Evolutionary conservation across 2,113 vertebrate species (phyloP).

Genomic region (Spheniscus mendiculus): DNA sequence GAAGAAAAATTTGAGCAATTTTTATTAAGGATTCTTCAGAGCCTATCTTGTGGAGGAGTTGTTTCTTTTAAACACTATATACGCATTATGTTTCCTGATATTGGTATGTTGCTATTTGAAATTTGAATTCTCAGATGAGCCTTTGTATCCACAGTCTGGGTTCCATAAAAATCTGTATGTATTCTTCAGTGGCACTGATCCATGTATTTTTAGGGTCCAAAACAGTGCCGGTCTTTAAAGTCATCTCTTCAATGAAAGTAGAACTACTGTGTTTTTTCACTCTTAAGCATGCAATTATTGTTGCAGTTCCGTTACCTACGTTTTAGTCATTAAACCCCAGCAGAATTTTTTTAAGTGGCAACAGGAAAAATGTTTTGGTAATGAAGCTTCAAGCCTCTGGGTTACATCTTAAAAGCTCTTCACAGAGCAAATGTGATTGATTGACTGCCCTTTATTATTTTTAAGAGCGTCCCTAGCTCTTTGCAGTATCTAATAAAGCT

Average conservation of each 20-base stretch:
- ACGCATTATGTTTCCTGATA: not conserved
- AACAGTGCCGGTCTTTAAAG: not conserved
- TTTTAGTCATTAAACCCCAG: not conserved
- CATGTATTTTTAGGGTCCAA: not conserved
- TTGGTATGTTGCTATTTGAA: not conserved
- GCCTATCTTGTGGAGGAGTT: not conserved
- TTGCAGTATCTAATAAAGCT: not conserved
- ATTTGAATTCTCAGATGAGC: not conserved
- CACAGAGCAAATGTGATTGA: constrained; percentile 8
- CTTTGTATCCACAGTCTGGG: not conserved
- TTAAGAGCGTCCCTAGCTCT: constrained; percentile 36
- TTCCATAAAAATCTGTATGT: not conserved
- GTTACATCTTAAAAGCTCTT: constrained; percentile 74
- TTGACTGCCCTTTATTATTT: constrained; percentile 11
- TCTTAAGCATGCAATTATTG: not conserved
- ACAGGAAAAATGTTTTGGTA: not conserved
- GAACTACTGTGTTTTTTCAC: not conserved
- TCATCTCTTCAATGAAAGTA: not conserved
- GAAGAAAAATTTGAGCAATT: not conserved
- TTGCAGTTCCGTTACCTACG: not conserved
- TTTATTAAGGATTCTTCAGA: not conserved
- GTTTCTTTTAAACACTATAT: not conserved
- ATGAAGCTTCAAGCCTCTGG: constrained; percentile 45
- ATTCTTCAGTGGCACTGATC: not conserved
- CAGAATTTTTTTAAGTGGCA: not conserved